These are phyloP conservation scores for Drosophila putrida DNA, from an alignment of 2,888 invertebrate species.

Conservation along the genomic window DNA sequence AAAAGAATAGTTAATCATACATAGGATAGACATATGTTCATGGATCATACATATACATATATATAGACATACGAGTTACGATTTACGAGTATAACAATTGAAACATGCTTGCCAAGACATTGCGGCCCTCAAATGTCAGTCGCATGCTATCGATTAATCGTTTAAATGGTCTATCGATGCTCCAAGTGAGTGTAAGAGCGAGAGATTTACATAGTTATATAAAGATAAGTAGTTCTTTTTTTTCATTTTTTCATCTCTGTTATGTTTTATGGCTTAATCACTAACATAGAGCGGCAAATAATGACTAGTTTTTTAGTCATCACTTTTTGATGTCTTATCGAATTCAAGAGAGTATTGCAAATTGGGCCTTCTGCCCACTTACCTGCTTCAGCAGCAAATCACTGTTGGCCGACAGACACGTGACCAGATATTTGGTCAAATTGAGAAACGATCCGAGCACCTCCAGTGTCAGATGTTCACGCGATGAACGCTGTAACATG, in stretches of 20 bases:
- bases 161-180: constrained; percentile 40
- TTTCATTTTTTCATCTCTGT: neutral
- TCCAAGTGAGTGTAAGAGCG: constrained; percentile 39
- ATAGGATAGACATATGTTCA: constrained; percentile 29
- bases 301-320: constrained; percentile 7
- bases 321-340: constrained; percentile 1
- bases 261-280: constrained; percentile 17
- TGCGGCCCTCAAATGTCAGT: constrained; percentile 50
- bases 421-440: constrained; percentile 96
- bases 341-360: neutral
- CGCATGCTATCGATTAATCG: constrained; percentile 60
- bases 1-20: constrained; percentile 16
- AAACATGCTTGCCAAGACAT: constrained; percentile 59
- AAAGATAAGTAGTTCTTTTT: neutral
- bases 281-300: constrained; percentile 47
- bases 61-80: constrained; percentile 1
- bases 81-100: constrained; percentile 14
- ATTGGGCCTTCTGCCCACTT: constrained; percentile 69
- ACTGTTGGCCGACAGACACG: constrained; percentile 96
- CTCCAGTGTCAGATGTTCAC: constrained; percentile 97
- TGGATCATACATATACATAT: constrained; percentile 8
- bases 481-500: constrained; percentile 96
- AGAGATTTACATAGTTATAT: constrained; percentile 14
- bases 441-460: constrained; percentile 96
- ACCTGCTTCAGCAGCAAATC: constrained; percentile 97